A percentile compares a stretch with the other conserved stretches of the same genome.
Conservation (phyloP, 2,888 invertebrate species). For the Aproaerema taeniolella region DNA sequence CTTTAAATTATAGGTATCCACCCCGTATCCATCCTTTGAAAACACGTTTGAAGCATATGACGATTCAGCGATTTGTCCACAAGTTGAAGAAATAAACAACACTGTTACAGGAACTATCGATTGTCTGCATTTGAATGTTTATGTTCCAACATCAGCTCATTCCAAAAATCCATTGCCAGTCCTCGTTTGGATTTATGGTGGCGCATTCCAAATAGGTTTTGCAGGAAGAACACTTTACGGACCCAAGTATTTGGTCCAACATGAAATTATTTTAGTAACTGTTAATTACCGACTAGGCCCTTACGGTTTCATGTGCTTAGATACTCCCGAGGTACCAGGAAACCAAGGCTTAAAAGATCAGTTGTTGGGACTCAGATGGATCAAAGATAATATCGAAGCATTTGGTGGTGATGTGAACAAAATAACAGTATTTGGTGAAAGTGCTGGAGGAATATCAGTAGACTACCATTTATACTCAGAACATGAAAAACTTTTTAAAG, state of each 20-base stretch:
- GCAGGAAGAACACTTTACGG: slow-evolving; percentile 28
- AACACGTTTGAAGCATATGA: slow-evolving; percentile 37
- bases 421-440: slow-evolving; percentile 42
- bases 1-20: slow-evolving; percentile 30
- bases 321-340: slow-evolving; percentile 39
- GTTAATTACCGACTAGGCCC: slow-evolving; percentile 44
- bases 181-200: slow-evolving; percentile 44
- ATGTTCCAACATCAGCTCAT: slow-evolving; percentile 34
- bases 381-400: slow-evolving; percentile 40
- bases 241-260: slow-evolving; percentile 38
- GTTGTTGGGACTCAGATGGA: slow-evolving; percentile 41
- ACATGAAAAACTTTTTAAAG: slow-evolving; percentile 34
- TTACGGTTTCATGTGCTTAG: slow-evolving; percentile 52
- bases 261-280: slow-evolving; percentile 43
- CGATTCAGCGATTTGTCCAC: slow-evolving; percentile 43
- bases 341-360: slow-evolving; percentile 56
- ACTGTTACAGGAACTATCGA: slow-evolving; percentile 31
- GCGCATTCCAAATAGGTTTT: slow-evolving; percentile 31
- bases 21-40: slow-evolving; percentile 30
- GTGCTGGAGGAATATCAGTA: slow-evolving; percentile 41
- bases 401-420: slow-evolving; percentile 45
- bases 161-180: slow-evolving; percentile 37
- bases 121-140: slow-evolving; percentile 42
- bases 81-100: slow-evolving; percentile 28
- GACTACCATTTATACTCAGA: slow-evolving; percentile 40